These are phyloP conservation scores for Ochotona curzoniae DNA, from an alignment of 2,113 vertebrate species.

Conservation along the genomic window DNA sequence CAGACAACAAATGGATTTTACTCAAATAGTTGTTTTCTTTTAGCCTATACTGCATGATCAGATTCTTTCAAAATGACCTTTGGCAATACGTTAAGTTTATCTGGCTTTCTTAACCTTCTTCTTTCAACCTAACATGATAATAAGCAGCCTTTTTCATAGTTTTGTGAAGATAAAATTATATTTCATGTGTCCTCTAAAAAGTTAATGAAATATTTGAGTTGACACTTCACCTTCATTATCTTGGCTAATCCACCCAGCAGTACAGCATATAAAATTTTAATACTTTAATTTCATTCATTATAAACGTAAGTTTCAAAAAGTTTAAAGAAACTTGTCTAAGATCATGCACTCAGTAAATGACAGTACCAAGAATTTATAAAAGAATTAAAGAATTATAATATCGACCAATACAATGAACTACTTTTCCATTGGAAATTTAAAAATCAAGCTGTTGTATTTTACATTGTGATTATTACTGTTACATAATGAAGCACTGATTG, in stretches of 20 bases:
- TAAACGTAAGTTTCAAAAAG: constrained; percentile 31
- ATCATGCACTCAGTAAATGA: constrained; percentile 10
- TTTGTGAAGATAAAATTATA: constrained; percentile 14
- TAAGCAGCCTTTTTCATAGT: not conserved
- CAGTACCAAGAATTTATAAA: not conserved
- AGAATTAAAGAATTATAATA: not conserved
- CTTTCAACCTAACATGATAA: not conserved
- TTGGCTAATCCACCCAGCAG: constrained; percentile 33
- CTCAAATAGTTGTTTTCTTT: not conserved
- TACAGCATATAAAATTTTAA: constrained; percentile 41
- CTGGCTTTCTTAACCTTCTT: not conserved
- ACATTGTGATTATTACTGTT: not conserved
- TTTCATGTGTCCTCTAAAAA: not conserved
- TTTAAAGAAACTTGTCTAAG: constrained; percentile 20
- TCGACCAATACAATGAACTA: not conserved
- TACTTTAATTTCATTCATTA: constrained; percentile 55
- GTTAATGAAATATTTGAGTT: constrained; percentile 42
- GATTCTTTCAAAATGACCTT: constrained; percentile 33
- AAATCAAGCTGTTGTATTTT: not conserved
- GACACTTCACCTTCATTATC: constrained; percentile 2
- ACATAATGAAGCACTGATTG: not conserved
- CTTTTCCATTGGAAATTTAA: not conserved
- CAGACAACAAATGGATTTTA: not conserved
- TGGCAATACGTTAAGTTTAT: not conserved
- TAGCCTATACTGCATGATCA: not conserved